A percentile compares a stretch with the other conserved stretches of the same genome.
Conservation (phyloP, 2,888 invertebrate species). For the Troides helena region DNA sequence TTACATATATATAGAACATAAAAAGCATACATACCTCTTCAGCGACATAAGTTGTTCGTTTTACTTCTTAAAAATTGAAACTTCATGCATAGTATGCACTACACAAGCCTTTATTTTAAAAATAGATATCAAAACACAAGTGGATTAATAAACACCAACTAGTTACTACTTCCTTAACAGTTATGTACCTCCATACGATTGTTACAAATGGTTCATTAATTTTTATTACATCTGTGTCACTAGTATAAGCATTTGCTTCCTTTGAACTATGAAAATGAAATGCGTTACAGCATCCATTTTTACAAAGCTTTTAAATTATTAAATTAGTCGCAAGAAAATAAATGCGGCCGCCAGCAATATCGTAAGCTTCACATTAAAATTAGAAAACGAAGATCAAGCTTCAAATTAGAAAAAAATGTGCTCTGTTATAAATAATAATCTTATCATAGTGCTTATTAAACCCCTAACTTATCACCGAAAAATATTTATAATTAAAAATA, state of each 20-base stretch:
- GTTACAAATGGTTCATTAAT: no score
- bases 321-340: not conserved
- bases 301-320: not conserved
- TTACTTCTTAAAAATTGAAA: not conserved
- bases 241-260: not conserved
- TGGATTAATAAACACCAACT: not conserved
- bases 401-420: not conserved
- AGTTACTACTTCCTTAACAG: no score
- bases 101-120: not conserved
- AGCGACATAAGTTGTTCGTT: no score
- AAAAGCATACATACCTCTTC: not conserved
- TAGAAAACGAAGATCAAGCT: not conserved
- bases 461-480: not conserved
- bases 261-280: not conserved
- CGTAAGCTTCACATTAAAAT: not conserved
- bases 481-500: not conserved
- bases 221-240: not conserved
- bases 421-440: not conserved
- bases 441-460: not conserved
- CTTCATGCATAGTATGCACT: not conserved
- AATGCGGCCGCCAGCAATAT: not conserved
- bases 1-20: not conserved
- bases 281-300: no score
- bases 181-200: no score
- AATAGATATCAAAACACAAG: not conserved